Conservation (phyloP, 2,888 invertebrate genomes). For the Nowickia ferox region DNA sequence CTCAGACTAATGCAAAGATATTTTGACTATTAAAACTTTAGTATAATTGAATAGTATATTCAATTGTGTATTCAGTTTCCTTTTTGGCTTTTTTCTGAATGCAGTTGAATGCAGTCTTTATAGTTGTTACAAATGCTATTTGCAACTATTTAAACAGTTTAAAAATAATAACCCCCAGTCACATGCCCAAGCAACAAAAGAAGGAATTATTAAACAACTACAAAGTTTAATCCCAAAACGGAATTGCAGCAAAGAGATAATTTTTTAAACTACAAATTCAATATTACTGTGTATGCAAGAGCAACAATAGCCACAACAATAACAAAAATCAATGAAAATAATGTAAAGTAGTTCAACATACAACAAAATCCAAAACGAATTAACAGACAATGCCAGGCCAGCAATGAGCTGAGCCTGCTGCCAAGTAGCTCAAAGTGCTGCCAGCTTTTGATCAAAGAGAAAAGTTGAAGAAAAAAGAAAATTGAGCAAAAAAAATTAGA, state of each 20-base stretch:
- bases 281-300: constrained; percentile 59
- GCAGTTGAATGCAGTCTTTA: neutral
- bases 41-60: constrained; percentile 57
- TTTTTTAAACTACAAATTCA: constrained; percentile 64
- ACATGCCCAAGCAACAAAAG: constrained; percentile 38
- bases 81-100: neutral
- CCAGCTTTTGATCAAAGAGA: constrained; percentile 31
- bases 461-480: constrained; percentile 32
- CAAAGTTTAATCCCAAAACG: constrained; percentile 60
- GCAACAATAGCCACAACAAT: constrained; percentile 16
- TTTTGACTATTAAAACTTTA: constrained; percentile 58
- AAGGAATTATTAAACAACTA: constrained; percentile 4
- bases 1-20: constrained; percentile 39
- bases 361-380: constrained; percentile 29
- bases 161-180: constrained; percentile 64
- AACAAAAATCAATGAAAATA: constrained; percentile 35
- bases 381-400: constrained; percentile 30
- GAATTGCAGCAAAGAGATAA: constrained; percentile 65
- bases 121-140: constrained; percentile 6
- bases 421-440: neutral
- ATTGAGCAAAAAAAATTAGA: constrained; percentile 10
- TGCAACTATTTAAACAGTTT: constrained; percentile 49
- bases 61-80: constrained; percentile 42
- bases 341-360: constrained; percentile 50
- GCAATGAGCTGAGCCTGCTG: neutral